Conservation (phyloP, 35 echinoderm and acorn worm species). For the Holothuria glaberrima region DNA sequence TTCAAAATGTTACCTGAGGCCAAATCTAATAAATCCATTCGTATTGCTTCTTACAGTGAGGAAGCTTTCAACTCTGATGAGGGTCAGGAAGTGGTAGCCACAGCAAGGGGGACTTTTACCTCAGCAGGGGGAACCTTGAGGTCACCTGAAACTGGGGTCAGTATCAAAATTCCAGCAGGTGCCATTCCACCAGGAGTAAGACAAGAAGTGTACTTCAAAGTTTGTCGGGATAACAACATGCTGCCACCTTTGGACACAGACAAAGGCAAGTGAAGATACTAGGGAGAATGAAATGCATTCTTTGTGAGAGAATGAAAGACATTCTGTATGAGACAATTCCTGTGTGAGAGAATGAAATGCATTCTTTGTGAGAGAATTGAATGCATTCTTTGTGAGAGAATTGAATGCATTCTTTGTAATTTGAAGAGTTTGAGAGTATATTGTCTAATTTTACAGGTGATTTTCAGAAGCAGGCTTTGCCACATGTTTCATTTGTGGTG, state of each 20-base stretch:
- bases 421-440: background rate
- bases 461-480: too few relatives aligned
- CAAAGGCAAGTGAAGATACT: slow-evolving; percentile 65
- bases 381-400: background rate
- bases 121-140: slow-evolving; percentile 71
- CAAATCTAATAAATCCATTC: too few relatives aligned
- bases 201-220: slow-evolving; percentile 98
- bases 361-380: background rate
- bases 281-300: background rate
- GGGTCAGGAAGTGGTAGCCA: slow-evolving; percentile 86
- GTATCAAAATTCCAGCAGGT: slow-evolving; percentile 91
- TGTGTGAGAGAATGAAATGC: background rate
- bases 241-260: slow-evolving; percentile 92
- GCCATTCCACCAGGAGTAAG: slow-evolving; percentile 83
- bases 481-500: too few relatives aligned
- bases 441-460: too few relatives aligned
- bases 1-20: too few relatives aligned
- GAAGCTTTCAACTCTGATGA: slow-evolving; percentile 78
- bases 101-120: slow-evolving; percentile 79
- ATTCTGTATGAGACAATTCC: too few relatives aligned
- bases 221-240: slow-evolving; percentile 90
- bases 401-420: background rate
- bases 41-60: slow-evolving; percentile 55
- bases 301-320: background rate
- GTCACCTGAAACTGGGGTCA: slow-evolving; percentile 87